Evolutionary conservation across 2,113 vertebrate species (phyloP).

Genomic region (Verasper variegatus): DNA sequence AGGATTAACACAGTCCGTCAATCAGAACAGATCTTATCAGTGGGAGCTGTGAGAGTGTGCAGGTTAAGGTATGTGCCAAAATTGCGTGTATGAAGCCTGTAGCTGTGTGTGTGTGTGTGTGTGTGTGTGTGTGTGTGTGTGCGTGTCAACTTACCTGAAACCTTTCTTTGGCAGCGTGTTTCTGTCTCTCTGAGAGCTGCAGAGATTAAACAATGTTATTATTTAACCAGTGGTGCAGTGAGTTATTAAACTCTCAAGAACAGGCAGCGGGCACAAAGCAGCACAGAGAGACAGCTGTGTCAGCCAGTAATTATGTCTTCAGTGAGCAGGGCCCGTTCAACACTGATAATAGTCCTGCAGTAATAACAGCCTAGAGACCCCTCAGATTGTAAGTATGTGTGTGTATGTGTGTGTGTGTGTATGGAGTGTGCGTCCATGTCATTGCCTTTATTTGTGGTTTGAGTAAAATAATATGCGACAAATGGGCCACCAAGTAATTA

Average conservation of each 20-base stretch:
- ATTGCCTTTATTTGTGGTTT: constrained; percentile 4
- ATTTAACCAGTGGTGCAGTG: constrained; percentile 53
- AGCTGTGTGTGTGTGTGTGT: constrained; percentile 6
- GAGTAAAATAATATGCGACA: not conserved
- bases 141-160: constrained; percentile 85
- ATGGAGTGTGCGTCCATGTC: not conserved
- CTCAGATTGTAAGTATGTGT: not conserved
- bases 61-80: too few species aligned
- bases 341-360: constrained; percentile 59
- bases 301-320: constrained; percentile 69
- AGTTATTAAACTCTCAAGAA: constrained; percentile 63
- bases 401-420: not conserved
- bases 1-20: constrained; percentile 30
- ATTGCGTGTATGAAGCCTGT: not conserved
- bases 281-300: constrained; percentile 48
- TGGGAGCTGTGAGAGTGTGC: not conserved
- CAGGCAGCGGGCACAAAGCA: constrained; percentile 58
- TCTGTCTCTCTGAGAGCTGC: constrained; percentile 90
- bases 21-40: not conserved
- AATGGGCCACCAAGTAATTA: not conserved
- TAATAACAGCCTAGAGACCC: constrained; percentile 50
- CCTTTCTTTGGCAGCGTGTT: constrained; percentile 97
- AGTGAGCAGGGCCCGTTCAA: constrained; percentile 28
- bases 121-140: constrained; percentile 3
- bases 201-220: constrained; percentile 72